These are phyloP conservation scores for Periophthalmus magnuspinnatus DNA, from an alignment of 2,797 vertebrate species.

Conservation along the genomic window DNA sequence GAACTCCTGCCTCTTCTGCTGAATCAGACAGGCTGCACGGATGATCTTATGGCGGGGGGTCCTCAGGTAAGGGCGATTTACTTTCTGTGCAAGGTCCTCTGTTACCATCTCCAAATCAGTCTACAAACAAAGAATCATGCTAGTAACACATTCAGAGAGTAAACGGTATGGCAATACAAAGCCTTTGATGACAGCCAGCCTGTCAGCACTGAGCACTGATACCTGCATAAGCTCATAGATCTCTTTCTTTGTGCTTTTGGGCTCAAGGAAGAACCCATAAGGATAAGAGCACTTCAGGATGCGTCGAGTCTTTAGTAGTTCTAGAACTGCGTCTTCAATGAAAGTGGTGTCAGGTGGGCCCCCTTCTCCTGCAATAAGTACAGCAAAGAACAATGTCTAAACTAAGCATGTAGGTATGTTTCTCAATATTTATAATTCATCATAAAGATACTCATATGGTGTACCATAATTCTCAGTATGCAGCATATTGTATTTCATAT, in stretches of 20 bases:
- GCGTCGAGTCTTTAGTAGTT: conserved; percentile 95
- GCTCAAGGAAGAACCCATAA: conserved; percentile 98
- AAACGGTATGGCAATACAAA: background rate
- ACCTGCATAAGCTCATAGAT: conserved; percentile 99
- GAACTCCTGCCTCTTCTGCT: conserved; percentile 98
- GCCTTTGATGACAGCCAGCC: conserved; percentile 22
- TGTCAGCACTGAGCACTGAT: conserved; percentile 15
- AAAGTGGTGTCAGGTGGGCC: conserved; percentile 97
- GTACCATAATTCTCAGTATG: too few species aligned
- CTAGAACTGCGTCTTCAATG: conserved; percentile 97
- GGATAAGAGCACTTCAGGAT: conserved; percentile 99
- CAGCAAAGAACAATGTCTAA: conserved; percentile 13
- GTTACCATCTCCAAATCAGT: conserved; percentile 99
- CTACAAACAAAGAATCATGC: conserved; percentile 64
- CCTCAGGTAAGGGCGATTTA: conserved; percentile 96
- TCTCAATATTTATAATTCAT: background rate
- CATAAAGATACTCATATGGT: too few species aligned
- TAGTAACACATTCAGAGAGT: background rate
- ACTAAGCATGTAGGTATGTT: background rate
- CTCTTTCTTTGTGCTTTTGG: conserved; percentile 99
- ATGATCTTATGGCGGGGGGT: conserved; percentile 98
- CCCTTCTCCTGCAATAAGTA: conserved; percentile 83
- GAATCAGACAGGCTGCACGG: conserved; percentile 93
- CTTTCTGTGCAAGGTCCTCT: conserved; percentile 97
- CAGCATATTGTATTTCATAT: too few species aligned